Evolutionary conservation across 2,888 invertebrate genomes (phyloP), one percentile per base, ranked within the genome.

Genomic region (Priocnemis perturbator): DNA sequence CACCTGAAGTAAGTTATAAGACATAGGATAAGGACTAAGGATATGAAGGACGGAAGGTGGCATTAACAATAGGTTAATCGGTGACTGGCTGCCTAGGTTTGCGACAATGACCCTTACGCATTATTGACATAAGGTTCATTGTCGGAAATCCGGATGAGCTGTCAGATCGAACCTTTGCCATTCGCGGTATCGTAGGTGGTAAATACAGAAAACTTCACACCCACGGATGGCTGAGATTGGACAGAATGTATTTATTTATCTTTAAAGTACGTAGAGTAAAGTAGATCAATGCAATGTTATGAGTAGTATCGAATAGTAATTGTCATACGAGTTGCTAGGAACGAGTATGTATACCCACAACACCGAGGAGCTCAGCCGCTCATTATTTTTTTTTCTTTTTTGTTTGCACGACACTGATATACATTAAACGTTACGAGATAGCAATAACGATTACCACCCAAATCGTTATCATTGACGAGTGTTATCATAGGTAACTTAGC

Each of bases 321-420:
- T 85, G 81, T 85, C 88, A 88, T 88, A 88, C 86, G 85, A 88
- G 85, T 88, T 85, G 85, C 87, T 87, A 88, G 87, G 88, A 89
- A 89, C 87, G 87, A 89, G 86, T 87, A 88, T 86, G 87, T 85
- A 89, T 87, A 88, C 87, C 85, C 88, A 89, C 88, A 89, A 89
- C 89, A 89, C 85, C 87, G 84, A 88, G 84, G 88, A 87, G 88
- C 87, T 86, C 85, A 83, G 78, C 73, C 81, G 87, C 87, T 87
- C 87, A 78, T 78, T 76, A 69, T 72, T 74, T 75, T 71, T 77
- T 68, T 71, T 57, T 52, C 56, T 67, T 69, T 74, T 74, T 78
- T 72, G 65, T 81, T 86, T 85, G 83, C 86, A 89, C 87, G 87
- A 88, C 88, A 89, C 84, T 87, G 85, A 89, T 87, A 87, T 87